phyloP scores from a whole-genome alignment of 2,113 vertebrate genomes.

The Anthoscopus minutus region DNA sequence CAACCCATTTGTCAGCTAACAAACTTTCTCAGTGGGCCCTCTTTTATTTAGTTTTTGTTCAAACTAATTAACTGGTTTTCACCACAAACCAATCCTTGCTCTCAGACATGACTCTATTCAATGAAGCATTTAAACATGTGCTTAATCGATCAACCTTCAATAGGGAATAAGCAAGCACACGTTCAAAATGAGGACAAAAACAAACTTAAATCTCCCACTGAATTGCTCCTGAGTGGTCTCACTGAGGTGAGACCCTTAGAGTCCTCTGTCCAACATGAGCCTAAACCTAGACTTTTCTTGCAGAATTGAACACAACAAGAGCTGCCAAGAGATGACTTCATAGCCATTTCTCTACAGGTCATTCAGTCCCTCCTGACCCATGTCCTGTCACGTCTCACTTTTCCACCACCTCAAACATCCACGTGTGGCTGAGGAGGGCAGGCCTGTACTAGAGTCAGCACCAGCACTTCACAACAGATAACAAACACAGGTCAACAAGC shows the following conservation, averaged over 20 bases:
- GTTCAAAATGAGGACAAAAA: constrained; percentile 8
- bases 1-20: not conserved
- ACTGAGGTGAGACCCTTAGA: not conserved
- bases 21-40: not conserved
- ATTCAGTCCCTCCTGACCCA: not conserved
- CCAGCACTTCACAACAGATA: not conserved
- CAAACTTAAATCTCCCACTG: not conserved
- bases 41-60: not conserved
- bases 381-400: not conserved
- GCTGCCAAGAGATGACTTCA: not conserved
- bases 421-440: not conserved
- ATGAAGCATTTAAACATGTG: constrained; percentile 17
- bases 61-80: not conserved
- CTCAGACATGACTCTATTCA: not conserved
- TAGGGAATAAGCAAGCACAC: not conserved
- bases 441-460: not conserved
- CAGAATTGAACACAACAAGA: not conserved
- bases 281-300: not conserved
- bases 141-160: not conserved
- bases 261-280: not conserved
- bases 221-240: not conserved
- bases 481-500: constrained; percentile 1
- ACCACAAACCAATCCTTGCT: constrained; percentile 3
- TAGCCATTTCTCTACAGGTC: not conserved
- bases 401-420: constrained; percentile 3